Base-by-base conservation (phyloP, 2,113 vertebrate genomes). In the Ovis canadensis region DNA sequence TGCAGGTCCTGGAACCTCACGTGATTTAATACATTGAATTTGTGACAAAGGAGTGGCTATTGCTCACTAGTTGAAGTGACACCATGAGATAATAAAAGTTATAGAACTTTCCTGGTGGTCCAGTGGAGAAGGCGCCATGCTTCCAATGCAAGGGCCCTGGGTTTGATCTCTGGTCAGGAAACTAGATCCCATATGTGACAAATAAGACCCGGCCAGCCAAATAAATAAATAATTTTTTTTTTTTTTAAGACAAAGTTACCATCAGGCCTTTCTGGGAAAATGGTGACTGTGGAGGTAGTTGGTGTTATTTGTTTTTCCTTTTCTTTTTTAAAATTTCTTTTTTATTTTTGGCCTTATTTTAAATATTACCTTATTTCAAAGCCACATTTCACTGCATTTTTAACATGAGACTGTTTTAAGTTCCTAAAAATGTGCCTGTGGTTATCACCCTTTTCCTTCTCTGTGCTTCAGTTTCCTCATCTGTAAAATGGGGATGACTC, bases 11-110 rank as follows among this genome's bases (percentile, higher is more conserved):
- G 88, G 43, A 71, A 23, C 7, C 0, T 0, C 77, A 59, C 2
- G 0, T 16, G 23, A n/a, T 12, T 55, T 9, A 3, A 7, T 36
- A 14, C 21, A 23, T 11, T 36, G 33, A 45, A 40, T 45, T 19
- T 0, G 25, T 50, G 23, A 3, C 11, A 6, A 7, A 57, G 27
- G 40, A n/a, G 29, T 23, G 6, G 50, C 29, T 7, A 0, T 36
- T 71, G 36, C 71, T 93, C 52, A 60, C 27, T 23, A 5, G 45
- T 9, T 11, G 16, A 62, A 40, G 45, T 11, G 52, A 54, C 15
- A 3, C n/a, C 31, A 16, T 16, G 11, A 19, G 23, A 19, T 40
- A 77, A 67, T 54, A 17, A 27, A 36, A 71, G n/a, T 71, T 36
- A 71, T 2, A 36, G n/a, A 71, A 1, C 64, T 36, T 36, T 36